phyloP scores from a whole-genome alignment of 2,888 invertebrate genomes.

The Meteorus colon region DNA sequence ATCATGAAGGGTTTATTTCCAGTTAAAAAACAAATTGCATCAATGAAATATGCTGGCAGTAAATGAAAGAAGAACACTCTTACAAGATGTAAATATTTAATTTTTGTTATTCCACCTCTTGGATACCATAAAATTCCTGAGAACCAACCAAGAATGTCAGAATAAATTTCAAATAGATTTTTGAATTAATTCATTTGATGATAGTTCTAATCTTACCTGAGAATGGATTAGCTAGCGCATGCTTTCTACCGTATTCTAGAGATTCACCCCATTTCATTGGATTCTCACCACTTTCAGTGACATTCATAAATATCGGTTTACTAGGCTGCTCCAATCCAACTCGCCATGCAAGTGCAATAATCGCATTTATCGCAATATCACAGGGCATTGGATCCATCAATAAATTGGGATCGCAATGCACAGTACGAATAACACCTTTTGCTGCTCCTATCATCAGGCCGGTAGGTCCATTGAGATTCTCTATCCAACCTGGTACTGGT shows the following conservation, averaged over 20 bases:
- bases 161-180: neutral
- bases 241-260: constrained; percentile 79
- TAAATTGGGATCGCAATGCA: constrained; percentile 82
- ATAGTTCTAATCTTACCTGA: constrained; percentile 60
- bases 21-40: constrained; percentile 79
- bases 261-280: constrained; percentile 90
- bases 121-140: constrained; percentile 70
- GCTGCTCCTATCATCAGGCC: constrained; percentile 87
- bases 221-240: constrained; percentile 78
- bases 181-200: no score
- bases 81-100: constrained; percentile 79
- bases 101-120: constrained; percentile 83
- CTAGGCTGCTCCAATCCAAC: constrained; percentile 73
- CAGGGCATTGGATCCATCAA: constrained; percentile 85
- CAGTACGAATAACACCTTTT: constrained; percentile 88
- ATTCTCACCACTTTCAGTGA: constrained; percentile 85
- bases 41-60: constrained; percentile 86
- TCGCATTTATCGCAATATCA: constrained; percentile 85
- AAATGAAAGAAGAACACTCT: constrained; percentile 83
- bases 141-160: constrained; percentile 24
- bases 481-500: constrained; percentile 91
- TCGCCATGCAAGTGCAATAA: constrained; percentile 84
- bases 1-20: constrained; percentile 85
- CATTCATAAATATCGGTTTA: constrained; percentile 81
- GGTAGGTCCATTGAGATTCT: constrained; percentile 92